A percentile compares a stretch with the other conserved stretches of the same genome.
Conservation (phyloP, 1,140 invertebrate species). For the Pogonomyrmex californicus region DNA sequence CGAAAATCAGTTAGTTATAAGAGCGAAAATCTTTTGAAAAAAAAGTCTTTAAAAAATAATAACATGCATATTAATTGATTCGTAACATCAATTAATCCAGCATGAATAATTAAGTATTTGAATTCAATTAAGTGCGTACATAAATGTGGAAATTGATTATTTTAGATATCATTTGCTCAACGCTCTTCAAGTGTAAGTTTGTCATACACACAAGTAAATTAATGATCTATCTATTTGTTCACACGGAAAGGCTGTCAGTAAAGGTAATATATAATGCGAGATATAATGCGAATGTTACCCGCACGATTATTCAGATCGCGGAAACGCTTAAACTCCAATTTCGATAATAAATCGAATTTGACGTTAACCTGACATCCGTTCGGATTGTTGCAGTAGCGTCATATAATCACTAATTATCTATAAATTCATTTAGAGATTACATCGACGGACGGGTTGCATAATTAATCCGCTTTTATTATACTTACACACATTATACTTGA, state of each 20-base stretch:
- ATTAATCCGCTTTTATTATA: background rate
- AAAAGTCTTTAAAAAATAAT: background rate
- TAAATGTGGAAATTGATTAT: background rate
- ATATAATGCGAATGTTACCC: constrained; percentile 1
- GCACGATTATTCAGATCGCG: background rate
- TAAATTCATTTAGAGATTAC: constrained; percentile 30
- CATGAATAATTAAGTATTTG: background rate
- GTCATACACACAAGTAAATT: background rate
- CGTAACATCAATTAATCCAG: background rate
- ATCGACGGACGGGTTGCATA: constrained; percentile 14
- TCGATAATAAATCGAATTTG: constrained; percentile 14
- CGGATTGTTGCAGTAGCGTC: background rate
- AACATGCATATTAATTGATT: background rate
- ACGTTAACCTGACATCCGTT: background rate
- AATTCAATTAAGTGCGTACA: background rate
- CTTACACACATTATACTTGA: background rate
- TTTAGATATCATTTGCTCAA: background rate
- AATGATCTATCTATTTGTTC: background rate
- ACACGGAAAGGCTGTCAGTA: background rate
- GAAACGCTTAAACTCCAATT: constrained; percentile 1
- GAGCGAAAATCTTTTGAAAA: background rate
- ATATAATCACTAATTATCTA: constrained; percentile 35
- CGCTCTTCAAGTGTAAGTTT: background rate
- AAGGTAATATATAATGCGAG: background rate
- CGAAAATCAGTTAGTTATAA: background rate